Base-by-base conservation (phyloP, 2,113 vertebrate species). In the Ageneiosus marmoratus region DNA sequence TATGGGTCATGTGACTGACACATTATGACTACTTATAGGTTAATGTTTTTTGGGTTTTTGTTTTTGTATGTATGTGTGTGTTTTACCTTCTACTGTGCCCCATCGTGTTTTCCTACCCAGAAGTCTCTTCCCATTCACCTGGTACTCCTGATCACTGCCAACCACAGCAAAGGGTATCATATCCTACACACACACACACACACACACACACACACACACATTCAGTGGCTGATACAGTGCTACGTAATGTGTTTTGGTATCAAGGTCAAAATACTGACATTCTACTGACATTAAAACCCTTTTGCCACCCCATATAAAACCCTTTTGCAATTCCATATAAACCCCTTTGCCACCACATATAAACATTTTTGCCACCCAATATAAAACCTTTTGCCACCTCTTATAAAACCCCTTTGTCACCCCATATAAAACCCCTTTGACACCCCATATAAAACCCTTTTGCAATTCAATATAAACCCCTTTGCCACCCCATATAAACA, bases 91-190 rank as follows among this genome's bases (percentile, higher is more conserved):
- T 70, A 99, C 98, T 92, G 96, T 98, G 88, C 98, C 98, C 97
- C 98, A 99, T 73, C 98, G 97, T 86, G 98, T 99, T 93, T 98
- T 99, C 88, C 98, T 94, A 41, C 98, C 97, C 74, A 99, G 95
- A 90, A 99, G 96, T 89, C 95, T 92, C 90, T 96, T 97, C 89
- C 98, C 98, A 1, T 99, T 99, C 88, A 98, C 96, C 87, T 99
- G 98, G 90, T 99, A 98, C 88, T 99, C 97, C 80, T 98, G 97
- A 92, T 99, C 96, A 79, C 98, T 99, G 86, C 98, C 98, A 88
- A 99, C 98, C 87, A 99, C 97, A 5, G 98, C 98, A 87, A 99
- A 99, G 0, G 98, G 98, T 85, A 98, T 98, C 96, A 98, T 98
- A 93, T 97, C 98, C 98, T 99, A 82, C 34, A 69, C 48, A 76